Evolutionary conservation across 1,140 invertebrate genomes (phyloP), one percentile per base, ranked within the genome.

Genomic region (Drosophila hydei): DNA sequence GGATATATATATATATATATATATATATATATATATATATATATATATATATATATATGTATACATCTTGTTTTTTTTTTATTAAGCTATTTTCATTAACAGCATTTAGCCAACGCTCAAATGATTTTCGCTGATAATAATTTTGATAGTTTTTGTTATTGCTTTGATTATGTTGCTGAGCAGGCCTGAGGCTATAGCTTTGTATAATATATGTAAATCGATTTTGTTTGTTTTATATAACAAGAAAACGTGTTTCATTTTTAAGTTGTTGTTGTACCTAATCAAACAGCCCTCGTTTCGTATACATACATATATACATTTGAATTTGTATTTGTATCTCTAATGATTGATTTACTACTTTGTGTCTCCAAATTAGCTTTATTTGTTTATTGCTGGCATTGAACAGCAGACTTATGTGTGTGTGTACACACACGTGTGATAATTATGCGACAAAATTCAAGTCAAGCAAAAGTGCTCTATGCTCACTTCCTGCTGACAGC

Each of bases 321-420:
- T 51, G 16, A 4, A 12, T 0, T 19, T 48, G 4, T 47, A 47
- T 47, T 2, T 51, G 16, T 9, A 12, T 0, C 43, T 48, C 12
- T 14, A 12, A 65, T 84, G 79, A 83, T 85, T 83, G 80, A 83
- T 85, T 72, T 72, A 65, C 58, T 63, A 33, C 30, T 33, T 33
- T 33, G 30, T 72, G 60, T 45, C 51, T 55, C 43, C 67, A 19
- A 83, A 79, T 84, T 83, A 72, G 48, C 62, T 64, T 50, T 25
- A 75, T 83, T 55, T 81, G 54, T 75, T 58, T 60, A 59, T 70
- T 42, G 12, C 21, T 77, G 78, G 51, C 79, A 81, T 83, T 83
- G 74, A 67, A 25, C 40, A 27, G 3, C 23, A 16, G 9, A 12
- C 11, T 14, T 56, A 18, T 40, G 30, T 19, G 23, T n/a, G 40